Evolutionary conservation across 2,888 invertebrate species (phyloP).

Genomic region (Pilophorus perplexus): DNA sequence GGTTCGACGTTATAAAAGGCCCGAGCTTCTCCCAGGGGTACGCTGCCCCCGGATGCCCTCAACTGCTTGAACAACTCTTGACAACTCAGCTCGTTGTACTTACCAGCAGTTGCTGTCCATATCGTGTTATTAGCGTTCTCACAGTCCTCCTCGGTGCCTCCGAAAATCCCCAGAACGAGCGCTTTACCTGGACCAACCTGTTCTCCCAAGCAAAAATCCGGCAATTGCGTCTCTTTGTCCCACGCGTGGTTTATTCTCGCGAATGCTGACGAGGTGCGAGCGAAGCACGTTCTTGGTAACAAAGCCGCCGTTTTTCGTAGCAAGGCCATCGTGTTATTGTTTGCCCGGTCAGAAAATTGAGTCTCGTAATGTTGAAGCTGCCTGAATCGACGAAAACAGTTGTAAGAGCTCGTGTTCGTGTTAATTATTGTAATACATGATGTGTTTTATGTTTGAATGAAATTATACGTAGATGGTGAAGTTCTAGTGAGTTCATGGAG

Average conservation of each 20-base stretch:
- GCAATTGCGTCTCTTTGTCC: conserved; percentile 8
- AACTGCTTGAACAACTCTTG: conserved; percentile 43
- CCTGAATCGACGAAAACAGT: no score
- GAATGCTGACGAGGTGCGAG: no score
- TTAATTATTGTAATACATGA: no score
- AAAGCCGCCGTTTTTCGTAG: no score
- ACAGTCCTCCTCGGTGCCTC: conserved; percentile 21
- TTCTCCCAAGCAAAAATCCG: background rate
- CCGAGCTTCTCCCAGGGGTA: conserved; percentile 59
- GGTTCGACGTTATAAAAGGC: conserved; percentile 65
- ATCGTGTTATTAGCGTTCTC: conserved; percentile 16
- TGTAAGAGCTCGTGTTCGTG: no score
- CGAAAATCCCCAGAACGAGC: conserved; percentile 45
- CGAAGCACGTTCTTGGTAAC: no score
- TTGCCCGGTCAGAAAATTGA: no score
- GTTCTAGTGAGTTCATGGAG: no score
- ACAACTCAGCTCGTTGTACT: conserved; percentile 45
- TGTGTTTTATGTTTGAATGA: no score
- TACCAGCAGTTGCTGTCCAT: conserved; percentile 45
- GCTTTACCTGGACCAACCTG: conserved; percentile 41
- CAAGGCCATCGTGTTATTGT: no score
- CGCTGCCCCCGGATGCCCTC: conserved; percentile 54
- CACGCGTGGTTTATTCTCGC: conserved; percentile 21
- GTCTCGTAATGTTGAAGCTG: no score
- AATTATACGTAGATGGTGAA: no score